phyloP scores from a whole-genome alignment of 2,888 invertebrate species.

The Drosophila phalerata region DNA sequence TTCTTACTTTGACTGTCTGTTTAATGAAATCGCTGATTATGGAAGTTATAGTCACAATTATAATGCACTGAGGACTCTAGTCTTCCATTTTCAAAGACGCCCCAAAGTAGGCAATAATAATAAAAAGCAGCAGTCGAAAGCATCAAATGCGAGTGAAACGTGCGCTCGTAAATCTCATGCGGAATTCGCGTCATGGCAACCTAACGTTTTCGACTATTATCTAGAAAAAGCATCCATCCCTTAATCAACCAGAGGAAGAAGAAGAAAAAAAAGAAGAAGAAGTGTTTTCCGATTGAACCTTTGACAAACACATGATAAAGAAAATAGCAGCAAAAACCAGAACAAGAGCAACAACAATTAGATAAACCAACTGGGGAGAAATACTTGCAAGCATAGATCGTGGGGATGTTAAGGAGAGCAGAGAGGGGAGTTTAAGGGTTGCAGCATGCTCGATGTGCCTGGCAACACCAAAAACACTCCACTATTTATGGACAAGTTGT shows the following conservation, averaged over 20 bases:
- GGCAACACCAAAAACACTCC: conserved; percentile 68
- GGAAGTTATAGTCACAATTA: conserved; percentile 12
- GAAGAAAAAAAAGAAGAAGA: conserved; percentile 14
- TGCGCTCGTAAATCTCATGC: conserved; percentile 54
- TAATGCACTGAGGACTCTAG: conserved; percentile 7
- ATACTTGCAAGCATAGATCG: not conserved
- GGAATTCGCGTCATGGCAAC: conserved; percentile 51
- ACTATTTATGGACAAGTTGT: conserved; percentile 49
- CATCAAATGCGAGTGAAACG: conserved; percentile 38
- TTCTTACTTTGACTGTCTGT: not conserved
- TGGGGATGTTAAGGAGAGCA: conserved; percentile 7
- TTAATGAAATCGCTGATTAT: not conserved
- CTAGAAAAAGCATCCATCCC: conserved; percentile 46
- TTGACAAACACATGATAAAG: conserved; percentile 77
- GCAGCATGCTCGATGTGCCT: conserved; percentile 62
- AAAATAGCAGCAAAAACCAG: conserved; percentile 38
- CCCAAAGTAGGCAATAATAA: conserved; percentile 73
- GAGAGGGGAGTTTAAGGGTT: conserved; percentile 59
- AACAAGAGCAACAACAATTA: conserved; percentile 35
- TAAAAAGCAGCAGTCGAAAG: conserved; percentile 43
- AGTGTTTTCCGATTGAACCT: conserved; percentile 62
- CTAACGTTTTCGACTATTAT: conserved; percentile 8
- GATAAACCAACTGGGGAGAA: conserved; percentile 31
- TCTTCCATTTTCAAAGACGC: conserved; percentile 28
- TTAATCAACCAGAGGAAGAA: conserved; percentile 53